Percentiles rank a stretch among this genome's conserved stretches.
Evolutionary conservation across 2,888 invertebrate species (phyloP).

Genomic region (Aquatica leii): DNA sequence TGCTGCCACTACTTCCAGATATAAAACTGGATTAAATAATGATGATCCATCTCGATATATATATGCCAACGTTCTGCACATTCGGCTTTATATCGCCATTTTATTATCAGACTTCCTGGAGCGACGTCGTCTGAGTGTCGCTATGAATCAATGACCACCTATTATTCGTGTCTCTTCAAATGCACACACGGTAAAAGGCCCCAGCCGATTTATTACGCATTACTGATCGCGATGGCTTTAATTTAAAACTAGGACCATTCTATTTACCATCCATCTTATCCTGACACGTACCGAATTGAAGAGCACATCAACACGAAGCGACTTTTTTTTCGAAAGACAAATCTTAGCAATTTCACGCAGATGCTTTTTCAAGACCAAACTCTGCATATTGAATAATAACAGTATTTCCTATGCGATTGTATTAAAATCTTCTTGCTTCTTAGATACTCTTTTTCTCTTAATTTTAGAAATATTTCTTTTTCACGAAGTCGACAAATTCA

Average conservation of each 20-base stretch:
- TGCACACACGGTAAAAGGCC: constrained; percentile 25
- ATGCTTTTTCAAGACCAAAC: constrained; percentile 30
- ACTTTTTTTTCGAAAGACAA: constrained; percentile 33
- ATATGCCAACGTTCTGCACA: constrained; percentile 25
- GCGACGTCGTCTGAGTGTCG: constrained; percentile 35
- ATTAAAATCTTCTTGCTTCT: no score
- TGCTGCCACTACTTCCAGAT: constrained; percentile 17
- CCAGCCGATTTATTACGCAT: no score
- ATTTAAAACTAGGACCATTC: neutral
- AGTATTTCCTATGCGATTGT: constrained; percentile 28
- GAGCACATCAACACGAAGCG: constrained; percentile 34
- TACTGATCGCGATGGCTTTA: no score
- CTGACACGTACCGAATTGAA: constrained; percentile 31
- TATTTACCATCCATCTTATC: constrained; percentile 24
- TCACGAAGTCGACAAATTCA: no score
- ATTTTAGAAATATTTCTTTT: no score
- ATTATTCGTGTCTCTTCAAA: constrained; percentile 31
- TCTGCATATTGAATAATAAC: constrained; percentile 35
- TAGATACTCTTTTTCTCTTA: no score
- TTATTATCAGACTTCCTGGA: constrained; percentile 34
- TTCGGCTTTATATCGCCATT: constrained; percentile 33
- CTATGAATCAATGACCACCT: constrained; percentile 35
- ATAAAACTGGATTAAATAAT: constrained; percentile 33
- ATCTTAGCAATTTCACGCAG: constrained; percentile 38
- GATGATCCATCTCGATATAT: constrained; percentile 29